These are phyloP conservation scores for Nerophis lumbriciformis DNA, from an alignment of 2,113 vertebrate species.

Conservation along the genomic window DNA sequence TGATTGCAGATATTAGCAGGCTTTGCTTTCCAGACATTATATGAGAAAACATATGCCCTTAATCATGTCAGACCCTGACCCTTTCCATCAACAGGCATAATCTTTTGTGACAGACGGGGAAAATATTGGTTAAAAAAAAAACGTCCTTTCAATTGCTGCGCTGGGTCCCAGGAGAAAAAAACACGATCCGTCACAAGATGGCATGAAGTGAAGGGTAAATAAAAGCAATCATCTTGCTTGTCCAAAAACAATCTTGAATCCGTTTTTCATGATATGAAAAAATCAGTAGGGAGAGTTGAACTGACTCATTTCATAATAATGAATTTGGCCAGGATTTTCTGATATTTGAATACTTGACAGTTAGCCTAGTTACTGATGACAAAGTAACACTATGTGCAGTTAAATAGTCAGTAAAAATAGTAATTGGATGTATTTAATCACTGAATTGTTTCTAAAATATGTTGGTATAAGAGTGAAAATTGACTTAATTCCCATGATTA, in stretches of 20 bases:
- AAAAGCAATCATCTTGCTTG: conserved; percentile 17
- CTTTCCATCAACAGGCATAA: conserved; percentile 40
- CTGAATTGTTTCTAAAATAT: too few species aligned
- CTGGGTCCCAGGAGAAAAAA: conserved; percentile 14
- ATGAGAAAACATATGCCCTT: conserved; percentile 16
- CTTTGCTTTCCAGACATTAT: conserved; percentile 18
- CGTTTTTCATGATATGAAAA: conserved; percentile 7
- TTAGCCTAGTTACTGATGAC: conserved; percentile 1
- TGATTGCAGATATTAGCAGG: conserved; percentile 3
- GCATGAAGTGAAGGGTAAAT: conserved; percentile 23
- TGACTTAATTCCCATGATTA: too few species aligned
- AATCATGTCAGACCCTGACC: conserved; percentile 31
- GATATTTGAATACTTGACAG: conserved; percentile 12
- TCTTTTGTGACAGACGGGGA: conserved; percentile 33
- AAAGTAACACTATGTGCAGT: neutral
- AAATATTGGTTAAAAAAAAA: conserved; percentile 38
- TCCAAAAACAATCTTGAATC: conserved; percentile 14
- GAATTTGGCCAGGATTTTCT: conserved; percentile 8
- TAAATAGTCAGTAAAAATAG: neutral
- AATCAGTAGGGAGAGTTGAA: conserved; percentile 17
- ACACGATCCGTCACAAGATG: conserved; percentile 28
- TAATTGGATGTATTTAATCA: too few species aligned
- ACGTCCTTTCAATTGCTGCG: conserved; percentile 32
- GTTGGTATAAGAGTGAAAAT: too few species aligned
- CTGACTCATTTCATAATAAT: conserved; percentile 15